Percentiles rank a stretch among this genome's conserved stretches.
phyloP scores from a whole-genome alignment of 2,113 vertebrate genomes.

The Urocynchramus pylzowi region DNA sequence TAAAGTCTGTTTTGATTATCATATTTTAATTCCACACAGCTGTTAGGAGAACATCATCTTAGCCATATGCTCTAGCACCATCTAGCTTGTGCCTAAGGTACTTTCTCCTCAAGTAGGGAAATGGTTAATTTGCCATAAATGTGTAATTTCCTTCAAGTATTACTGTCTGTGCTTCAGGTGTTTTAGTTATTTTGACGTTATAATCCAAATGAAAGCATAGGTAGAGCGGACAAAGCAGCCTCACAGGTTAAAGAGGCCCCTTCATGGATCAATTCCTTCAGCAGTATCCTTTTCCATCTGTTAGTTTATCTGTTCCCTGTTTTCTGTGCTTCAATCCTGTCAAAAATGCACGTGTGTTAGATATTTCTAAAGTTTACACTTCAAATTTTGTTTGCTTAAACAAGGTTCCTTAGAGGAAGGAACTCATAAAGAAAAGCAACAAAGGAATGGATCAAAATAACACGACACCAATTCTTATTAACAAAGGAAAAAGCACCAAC shows the following conservation, averaged over 20 bases:
- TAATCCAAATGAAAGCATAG: not conserved
- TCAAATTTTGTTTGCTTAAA: not conserved
- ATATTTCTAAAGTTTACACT: not conserved
- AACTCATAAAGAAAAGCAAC: not conserved
- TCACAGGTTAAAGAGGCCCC: not conserved
- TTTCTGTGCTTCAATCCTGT: not conserved
- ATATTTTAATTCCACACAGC: not conserved
- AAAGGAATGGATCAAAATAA: not conserved
- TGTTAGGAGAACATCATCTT: not conserved
- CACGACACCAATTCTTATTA: not conserved
- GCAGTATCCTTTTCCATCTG: not conserved
- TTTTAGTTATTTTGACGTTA: not conserved
- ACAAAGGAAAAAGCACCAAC: not conserved
- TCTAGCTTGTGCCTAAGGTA: slow-evolving; percentile 34
- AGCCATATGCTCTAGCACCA: slow-evolving; percentile 28
- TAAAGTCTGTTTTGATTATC: not conserved
- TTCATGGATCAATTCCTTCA: not conserved
- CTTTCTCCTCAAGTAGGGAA: not conserved
- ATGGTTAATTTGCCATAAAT: not conserved
- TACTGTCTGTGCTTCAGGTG: not conserved
- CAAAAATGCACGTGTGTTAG: not conserved
- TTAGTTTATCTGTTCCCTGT: not conserved
- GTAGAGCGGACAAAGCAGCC: not conserved
- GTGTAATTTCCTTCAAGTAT: not conserved
- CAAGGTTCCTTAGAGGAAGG: not conserved